Conservation (phyloP, 2,888 invertebrate genomes). For the Erebia ligea region DNA sequence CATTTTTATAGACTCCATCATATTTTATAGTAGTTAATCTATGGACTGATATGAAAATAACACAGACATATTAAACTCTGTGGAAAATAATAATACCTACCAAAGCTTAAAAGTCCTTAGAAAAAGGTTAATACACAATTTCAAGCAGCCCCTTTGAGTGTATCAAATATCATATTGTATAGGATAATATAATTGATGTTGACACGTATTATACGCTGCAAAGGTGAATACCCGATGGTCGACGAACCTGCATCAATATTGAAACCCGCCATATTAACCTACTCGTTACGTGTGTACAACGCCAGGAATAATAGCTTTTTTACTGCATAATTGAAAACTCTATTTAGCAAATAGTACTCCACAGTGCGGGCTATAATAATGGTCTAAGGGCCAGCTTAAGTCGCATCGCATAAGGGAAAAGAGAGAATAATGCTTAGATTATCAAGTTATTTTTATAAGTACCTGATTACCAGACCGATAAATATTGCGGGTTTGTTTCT, state of each 20-base stretch:
- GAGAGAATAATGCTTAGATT: no score
- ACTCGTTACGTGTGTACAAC: not conserved
- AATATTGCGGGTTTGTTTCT: no score
- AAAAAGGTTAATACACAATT: not conserved
- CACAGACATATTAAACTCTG: no score
- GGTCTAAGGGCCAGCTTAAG: no score
- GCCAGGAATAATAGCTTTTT: not conserved
- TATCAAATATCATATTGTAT: constrained; percentile 22
- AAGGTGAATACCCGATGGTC: constrained; percentile 35
- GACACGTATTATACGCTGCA: constrained; percentile 19
- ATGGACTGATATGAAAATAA: no score
- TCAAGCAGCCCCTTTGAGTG: not conserved
- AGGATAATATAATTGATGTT: constrained; percentile 25
- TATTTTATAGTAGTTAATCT: no score
- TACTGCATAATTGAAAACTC: not conserved
- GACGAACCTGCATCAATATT: constrained; percentile 40
- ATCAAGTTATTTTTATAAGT: no score
- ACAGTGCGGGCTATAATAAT: no score
- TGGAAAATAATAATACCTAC: not conserved
- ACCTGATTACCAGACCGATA: no score
- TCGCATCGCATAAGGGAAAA: no score
- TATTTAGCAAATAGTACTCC: not conserved
- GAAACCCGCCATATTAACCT: constrained; percentile 15
- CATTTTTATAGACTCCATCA: no score
- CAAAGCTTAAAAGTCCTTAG: not conserved